Conservation (phyloP, 2,888 invertebrate genomes). For the Coenonympha glycerion region DNA sequence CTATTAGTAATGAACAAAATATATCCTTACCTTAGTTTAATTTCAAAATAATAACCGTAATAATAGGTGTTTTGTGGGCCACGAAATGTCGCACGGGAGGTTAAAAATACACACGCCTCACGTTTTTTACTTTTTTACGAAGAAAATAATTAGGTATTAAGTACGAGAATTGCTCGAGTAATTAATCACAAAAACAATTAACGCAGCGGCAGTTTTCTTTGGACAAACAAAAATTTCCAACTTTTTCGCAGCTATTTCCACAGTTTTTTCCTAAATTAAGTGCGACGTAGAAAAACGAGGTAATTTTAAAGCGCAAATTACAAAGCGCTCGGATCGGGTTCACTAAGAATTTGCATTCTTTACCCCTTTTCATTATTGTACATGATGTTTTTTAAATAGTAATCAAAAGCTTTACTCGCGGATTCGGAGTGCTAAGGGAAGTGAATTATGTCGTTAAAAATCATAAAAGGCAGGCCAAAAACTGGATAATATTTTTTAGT, state of each 20-base stretch:
- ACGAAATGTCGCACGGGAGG: too few species aligned
- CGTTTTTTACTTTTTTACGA: too few species aligned
- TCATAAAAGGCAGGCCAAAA: too few species aligned
- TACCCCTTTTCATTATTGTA: neutral
- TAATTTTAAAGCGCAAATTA: constrained; percentile 20
- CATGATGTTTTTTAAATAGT: neutral
- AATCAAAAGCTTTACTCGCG: neutral
- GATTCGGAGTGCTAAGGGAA: neutral
- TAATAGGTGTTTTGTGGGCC: too few species aligned
- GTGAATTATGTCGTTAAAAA: neutral
- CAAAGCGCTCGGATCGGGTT: constrained; percentile 16
- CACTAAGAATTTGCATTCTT: neutral
- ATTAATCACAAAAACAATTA: constrained; percentile 27
- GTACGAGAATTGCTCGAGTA: constrained; percentile 19
- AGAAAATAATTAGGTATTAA: constrained; percentile 10
- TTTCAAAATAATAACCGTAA: too few species aligned
- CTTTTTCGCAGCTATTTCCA: constrained; percentile 1
- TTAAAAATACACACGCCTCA: too few species aligned
- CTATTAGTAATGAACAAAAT: too few species aligned
- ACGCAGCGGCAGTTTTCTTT: constrained; percentile 8
- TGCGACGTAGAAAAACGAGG: constrained; percentile 18
- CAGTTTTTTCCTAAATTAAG: constrained; percentile 23
- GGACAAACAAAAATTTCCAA: constrained; percentile 11
- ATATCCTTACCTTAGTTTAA: too few species aligned
- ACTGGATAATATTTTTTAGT: too few species aligned